Percentiles rank a stretch among this genome's conserved stretches.
Evolutionary conservation across 37 sponge, comb jelly and placozoan genomes (phyloP).

Genomic region (Eunapius fragilis): DNA sequence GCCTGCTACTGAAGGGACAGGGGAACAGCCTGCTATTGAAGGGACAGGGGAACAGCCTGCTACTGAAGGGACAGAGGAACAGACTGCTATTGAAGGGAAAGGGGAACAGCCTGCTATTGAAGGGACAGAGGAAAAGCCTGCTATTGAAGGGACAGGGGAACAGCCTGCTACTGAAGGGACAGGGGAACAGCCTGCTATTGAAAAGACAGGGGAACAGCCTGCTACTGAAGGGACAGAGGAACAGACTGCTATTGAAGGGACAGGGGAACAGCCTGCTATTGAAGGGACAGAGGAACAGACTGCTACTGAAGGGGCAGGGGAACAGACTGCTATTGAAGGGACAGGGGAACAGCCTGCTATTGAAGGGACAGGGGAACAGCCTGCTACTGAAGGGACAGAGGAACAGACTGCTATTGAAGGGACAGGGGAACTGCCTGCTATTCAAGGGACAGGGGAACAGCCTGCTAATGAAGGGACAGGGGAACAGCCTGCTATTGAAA

Average conservation of each 20-base stretch:
- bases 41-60: not conserved
- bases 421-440: not conserved
- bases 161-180: not conserved
- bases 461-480: not conserved
- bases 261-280: not conserved
- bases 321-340: not conserved
- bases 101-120: not conserved
- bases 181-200: not conserved
- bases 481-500: not conserved
- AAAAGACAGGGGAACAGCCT: not conserved
- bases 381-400: not conserved
- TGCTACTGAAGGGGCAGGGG: not conserved
- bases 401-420: not conserved
- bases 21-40: not conserved
- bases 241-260: not conserved
- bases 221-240: not conserved
- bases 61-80: not conserved
- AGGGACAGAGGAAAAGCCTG: not conserved
- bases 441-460: not conserved
- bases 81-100: not conserved
- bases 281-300: not conserved
- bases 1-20: not conserved
- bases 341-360: not conserved
- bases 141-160: not conserved
- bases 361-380: not conserved